phyloP scores from a whole-genome alignment of 2,113 vertebrate species.

The Gavia stellata region DNA sequence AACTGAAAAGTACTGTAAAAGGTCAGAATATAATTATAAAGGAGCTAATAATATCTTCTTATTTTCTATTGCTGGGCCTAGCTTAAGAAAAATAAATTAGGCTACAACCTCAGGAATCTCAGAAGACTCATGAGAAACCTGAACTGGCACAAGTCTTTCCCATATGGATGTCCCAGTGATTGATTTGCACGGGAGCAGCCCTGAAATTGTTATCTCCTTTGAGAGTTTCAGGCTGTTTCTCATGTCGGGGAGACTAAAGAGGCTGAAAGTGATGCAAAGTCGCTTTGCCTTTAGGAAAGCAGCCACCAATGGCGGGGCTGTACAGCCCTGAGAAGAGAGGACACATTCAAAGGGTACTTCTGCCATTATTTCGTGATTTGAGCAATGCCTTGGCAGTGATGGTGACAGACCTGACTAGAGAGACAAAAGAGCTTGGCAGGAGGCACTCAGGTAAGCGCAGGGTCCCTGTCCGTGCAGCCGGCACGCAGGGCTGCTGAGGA shows the following conservation, averaged over 20 bases:
- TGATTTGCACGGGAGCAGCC: background rate
- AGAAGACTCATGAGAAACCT: background rate
- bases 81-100: background rate
- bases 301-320: background rate
- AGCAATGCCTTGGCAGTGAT: background rate
- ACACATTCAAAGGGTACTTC: background rate
- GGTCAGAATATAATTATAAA: constrained; percentile 13
- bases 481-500: background rate
- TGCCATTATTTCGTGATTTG: background rate
- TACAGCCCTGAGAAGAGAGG: background rate
- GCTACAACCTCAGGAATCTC: background rate
- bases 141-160: background rate
- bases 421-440: accelerated
- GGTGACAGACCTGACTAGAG: background rate
- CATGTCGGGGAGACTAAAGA: background rate
- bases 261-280: background rate
- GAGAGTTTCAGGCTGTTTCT: background rate
- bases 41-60: background rate
- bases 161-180: accelerated
- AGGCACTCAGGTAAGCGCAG: background rate
- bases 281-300: background rate
- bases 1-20: background rate
- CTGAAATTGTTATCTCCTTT: background rate
- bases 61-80: background rate
- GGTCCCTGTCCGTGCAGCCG: accelerated